Conservation (phyloP, 2,113 vertebrate species). For the Psilopsiagon aymara region DNA sequence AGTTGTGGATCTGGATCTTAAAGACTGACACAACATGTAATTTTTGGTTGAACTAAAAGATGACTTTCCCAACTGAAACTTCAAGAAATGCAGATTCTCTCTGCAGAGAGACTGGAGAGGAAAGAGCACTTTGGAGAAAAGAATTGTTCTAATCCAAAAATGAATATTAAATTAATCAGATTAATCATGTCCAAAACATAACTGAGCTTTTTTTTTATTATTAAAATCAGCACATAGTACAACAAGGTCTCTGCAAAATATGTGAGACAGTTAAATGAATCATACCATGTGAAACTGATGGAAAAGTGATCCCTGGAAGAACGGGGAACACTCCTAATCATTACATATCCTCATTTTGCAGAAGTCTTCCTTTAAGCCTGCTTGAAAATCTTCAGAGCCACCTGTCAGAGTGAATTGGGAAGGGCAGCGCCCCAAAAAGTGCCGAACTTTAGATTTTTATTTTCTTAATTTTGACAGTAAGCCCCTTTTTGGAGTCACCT, state of each 20-base stretch:
- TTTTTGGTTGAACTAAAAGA: background rate
- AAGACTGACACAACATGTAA: background rate
- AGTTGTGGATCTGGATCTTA: background rate
- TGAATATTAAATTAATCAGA: background rate
- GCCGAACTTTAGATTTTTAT: background rate
- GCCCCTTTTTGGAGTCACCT: rapidly evolving
- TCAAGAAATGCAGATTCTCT: background rate
- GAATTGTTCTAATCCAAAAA: background rate
- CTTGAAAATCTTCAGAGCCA: background rate
- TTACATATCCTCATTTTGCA: background rate
- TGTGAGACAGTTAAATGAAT: background rate
- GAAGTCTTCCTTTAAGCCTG: background rate
- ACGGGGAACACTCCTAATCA: background rate
- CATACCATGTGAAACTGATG: background rate
- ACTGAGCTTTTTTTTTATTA: rapidly evolving
- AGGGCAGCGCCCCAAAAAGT: background rate
- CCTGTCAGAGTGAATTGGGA: background rate
- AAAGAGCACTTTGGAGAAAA: background rate
- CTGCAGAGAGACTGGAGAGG: background rate
- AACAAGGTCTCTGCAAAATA: background rate
- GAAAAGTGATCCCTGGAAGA: background rate
- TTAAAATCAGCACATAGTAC: background rate
- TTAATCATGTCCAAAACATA: background rate
- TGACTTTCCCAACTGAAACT: background rate
- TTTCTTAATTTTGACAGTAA: background rate